Conservation (phyloP, 2,797 vertebrate species). For the Sebastes cheni region DNA sequence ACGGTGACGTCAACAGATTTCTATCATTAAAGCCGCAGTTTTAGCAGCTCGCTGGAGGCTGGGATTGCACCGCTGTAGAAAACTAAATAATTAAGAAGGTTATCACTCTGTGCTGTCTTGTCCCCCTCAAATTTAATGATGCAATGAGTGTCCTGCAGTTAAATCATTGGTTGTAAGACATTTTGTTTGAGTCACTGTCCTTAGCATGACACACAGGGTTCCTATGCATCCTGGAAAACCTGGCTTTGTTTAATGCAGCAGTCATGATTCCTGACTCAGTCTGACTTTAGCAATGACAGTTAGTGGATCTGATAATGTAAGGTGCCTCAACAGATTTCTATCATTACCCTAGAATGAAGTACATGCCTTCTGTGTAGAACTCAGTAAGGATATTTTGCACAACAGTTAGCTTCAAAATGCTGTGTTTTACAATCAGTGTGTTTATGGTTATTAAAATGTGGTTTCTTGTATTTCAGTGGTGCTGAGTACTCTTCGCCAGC, state of each 20-base stretch:
- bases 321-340: too few relatives aligned
- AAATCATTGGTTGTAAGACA: neutral
- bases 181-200: neutral
- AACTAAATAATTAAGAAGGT: neutral
- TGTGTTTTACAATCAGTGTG: neutral
- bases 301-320: too few relatives aligned
- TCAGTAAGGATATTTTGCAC: neutral
- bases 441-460: neutral
- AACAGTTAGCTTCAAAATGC: neutral
- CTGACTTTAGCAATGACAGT: too few relatives aligned
- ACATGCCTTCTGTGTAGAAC: neutral
- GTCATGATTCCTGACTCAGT: too few relatives aligned
- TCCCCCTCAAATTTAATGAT: neutral
- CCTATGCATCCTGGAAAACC: too few relatives aligned
- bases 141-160: neutral
- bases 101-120: neutral
- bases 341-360: too few relatives aligned
- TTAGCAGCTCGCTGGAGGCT: neutral
- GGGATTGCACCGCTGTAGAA: neutral
- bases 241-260: too few relatives aligned
- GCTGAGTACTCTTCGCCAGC: slow-evolving; percentile 88
- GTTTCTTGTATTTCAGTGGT: slow-evolving; percentile 82
- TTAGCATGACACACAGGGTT: too few relatives aligned
- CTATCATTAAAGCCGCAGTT: neutral
- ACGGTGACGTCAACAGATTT: slow-evolving; percentile 24